Percentiles rank a stretch among this genome's conserved stretches.
phyloP scores from a whole-genome alignment of 1,140 invertebrate species.

The Drosophila equinoxialis region DNA sequence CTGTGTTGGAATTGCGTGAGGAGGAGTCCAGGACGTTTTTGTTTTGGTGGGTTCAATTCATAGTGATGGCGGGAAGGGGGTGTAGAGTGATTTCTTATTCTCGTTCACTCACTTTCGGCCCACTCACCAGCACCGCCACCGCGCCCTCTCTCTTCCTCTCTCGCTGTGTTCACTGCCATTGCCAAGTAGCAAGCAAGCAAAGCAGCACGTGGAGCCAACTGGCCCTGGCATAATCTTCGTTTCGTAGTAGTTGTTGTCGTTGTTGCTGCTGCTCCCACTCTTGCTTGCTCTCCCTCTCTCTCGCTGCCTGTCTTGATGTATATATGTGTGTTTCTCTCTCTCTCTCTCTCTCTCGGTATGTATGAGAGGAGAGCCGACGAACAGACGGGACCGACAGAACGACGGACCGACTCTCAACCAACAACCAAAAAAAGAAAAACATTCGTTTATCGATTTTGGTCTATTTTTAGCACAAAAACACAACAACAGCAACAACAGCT shows the following conservation, averaged over 20 bases:
- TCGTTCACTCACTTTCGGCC: slow-evolving; percentile 7
- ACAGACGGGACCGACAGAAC: slow-evolving; percentile 5
- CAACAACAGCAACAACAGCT: slow-evolving; percentile 37
- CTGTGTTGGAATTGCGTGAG: slow-evolving; percentile 24
- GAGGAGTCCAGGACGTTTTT: background rate
- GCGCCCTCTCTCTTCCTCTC: slow-evolving; percentile 21
- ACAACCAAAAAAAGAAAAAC: slow-evolving; percentile 59
- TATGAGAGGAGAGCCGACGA: background rate
- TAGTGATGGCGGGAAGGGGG: background rate
- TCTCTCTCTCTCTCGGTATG: slow-evolving; percentile 15
- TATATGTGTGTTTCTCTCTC: background rate
- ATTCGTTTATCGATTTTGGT: slow-evolving; percentile 82
- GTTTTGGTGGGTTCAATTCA: too few species aligned
- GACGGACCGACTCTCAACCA: slow-evolving; percentile 24
- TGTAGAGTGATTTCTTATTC: slow-evolving; percentile 10
- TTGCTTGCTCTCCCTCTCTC: slow-evolving; percentile 17
- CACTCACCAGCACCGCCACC: background rate
- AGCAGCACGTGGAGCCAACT: slow-evolving; percentile 18
- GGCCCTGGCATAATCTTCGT: slow-evolving; percentile 45
- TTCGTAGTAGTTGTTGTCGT: slow-evolving; percentile 28
- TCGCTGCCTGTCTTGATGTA: slow-evolving; percentile 25
- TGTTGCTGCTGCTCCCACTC: slow-evolving; percentile 22
- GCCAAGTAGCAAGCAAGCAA: slow-evolving; percentile 46
- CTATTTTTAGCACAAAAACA: slow-evolving; percentile 75
- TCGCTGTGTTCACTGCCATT: slow-evolving; percentile 46